Evolutionary conservation across 2,113 vertebrate species (phyloP).

Genomic region (Mirza zaza): DNA sequence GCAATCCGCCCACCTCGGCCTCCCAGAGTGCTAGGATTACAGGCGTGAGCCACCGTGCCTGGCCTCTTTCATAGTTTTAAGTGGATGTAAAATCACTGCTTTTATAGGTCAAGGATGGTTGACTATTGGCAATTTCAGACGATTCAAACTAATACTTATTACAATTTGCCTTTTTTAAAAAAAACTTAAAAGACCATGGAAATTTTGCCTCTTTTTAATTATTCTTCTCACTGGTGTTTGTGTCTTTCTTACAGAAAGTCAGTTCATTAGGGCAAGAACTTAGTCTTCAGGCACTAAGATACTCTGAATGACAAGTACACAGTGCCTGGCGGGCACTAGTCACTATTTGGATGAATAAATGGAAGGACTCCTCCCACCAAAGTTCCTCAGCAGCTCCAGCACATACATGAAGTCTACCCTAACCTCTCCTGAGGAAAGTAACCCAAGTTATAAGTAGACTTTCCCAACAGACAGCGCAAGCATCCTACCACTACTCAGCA

Average conservation of each 20-base stretch:
- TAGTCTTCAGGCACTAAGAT: not conserved
- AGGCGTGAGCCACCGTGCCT: too few relatives aligned
- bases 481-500: not conserved
- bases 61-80: not conserved
- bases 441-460: not conserved
- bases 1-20: too few relatives aligned
- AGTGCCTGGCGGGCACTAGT: not conserved
- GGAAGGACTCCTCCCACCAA: not conserved
- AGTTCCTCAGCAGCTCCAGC: not conserved
- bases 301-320: not conserved
- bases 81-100: not conserved
- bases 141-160: not conserved
- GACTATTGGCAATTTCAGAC: not conserved
- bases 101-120: not conserved
- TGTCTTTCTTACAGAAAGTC: not conserved
- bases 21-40: too few relatives aligned
- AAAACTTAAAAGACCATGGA: too few relatives aligned
- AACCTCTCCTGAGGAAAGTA: not conserved
- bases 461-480: not conserved
- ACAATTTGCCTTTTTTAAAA: not conserved
- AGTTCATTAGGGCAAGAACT: not conserved
- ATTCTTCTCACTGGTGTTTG: not conserved
- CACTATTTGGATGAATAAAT: not conserved
- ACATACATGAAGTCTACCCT: not conserved
- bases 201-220: not conserved